Evolutionary conservation across 23 tunicate species (phyloP), one percentile per base, ranked within the genome.

Genomic region (Clavelina lepadiformis): DNA sequence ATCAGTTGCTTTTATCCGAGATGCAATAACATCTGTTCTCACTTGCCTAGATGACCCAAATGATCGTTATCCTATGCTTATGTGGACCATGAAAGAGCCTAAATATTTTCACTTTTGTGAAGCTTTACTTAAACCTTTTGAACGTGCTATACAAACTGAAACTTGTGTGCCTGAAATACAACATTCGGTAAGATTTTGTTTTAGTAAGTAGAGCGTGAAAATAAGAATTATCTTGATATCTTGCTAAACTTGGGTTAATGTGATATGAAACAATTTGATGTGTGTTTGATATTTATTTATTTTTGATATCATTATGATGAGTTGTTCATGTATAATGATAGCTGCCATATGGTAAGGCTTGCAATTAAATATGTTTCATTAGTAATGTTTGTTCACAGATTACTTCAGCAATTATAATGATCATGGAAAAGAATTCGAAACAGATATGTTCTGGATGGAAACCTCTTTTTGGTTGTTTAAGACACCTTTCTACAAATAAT

Each of bases 401-500:
- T 27, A 56, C 56, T 18, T 32, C 66, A 28, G 56, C 73, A 11
- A 76, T 76, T 53, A 35, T 63, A 3, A 65, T 65, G 38, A 73
- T 76, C 35, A 73, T 76, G 37, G 82, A 76, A 76, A 52, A 66
- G 66, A 63, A 73, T 76, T 76, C 82, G 56, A 76, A 76, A 66
- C 82, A 55, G 66, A 63, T 76, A 34, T 66, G 72, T 25, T 76
- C 82, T 19, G 82, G 82, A 28, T 76, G 82, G 82, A 46, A 73
- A 28, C 82, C 82, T 3, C 64, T 76, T 21, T 76, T 76, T 45
- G 66, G 71, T 30, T 66, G 73, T 1, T 65, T 76, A 44, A 65
- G 68, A 35, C 68, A 76, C 33, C 38, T 65, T n/a, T n/a, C n/a
- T n/a, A n/a, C n/a, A n/a, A n/a, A n/a, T n/a, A n/a, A n/a, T n/a